phyloP scores from a whole-genome alignment of 2,113 vertebrate genomes.

The Nothoprocta perdicaria region DNA sequence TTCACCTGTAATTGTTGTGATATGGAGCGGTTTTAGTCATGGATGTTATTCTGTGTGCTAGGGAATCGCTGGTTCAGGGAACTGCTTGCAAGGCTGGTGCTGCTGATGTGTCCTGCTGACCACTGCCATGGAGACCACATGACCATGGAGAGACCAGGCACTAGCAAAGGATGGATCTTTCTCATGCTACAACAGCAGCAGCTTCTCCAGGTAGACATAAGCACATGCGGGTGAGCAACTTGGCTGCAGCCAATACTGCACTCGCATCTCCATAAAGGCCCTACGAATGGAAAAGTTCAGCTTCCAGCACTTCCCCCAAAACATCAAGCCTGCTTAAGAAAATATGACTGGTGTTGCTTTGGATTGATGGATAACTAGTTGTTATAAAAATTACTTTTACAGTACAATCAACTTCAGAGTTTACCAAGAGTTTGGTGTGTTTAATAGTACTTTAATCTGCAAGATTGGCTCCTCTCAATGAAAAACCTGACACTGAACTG shows the following conservation, averaged over 20 bases:
- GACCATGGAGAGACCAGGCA: background rate
- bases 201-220: background rate
- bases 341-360: conserved; percentile 38
- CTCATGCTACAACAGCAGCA: background rate
- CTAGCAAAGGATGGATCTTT: background rate
- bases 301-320: background rate
- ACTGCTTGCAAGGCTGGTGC: background rate
- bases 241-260: background rate
- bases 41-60: background rate
- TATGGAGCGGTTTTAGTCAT: accelerated
- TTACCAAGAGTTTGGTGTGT: background rate
- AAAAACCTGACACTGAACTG: conserved; percentile 18
- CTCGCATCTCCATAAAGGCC: accelerated
- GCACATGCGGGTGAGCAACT: accelerated
- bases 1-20: background rate
- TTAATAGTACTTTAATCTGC: background rate
- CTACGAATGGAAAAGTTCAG: background rate
- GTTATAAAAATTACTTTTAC: conserved; percentile 14
- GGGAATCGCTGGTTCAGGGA: background rate
- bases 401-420: background rate
- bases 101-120: background rate
- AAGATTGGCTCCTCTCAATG: background rate
- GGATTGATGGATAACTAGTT: conserved; percentile 29
- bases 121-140: too few relatives aligned
- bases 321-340: conserved; percentile 14